A percentile compares a stretch with the other conserved stretches of the same genome.
These are phyloP conservation scores for Pycnonotus jocosus DNA, from an alignment of 2,113 vertebrate species.

Conservation along the genomic window DNA sequence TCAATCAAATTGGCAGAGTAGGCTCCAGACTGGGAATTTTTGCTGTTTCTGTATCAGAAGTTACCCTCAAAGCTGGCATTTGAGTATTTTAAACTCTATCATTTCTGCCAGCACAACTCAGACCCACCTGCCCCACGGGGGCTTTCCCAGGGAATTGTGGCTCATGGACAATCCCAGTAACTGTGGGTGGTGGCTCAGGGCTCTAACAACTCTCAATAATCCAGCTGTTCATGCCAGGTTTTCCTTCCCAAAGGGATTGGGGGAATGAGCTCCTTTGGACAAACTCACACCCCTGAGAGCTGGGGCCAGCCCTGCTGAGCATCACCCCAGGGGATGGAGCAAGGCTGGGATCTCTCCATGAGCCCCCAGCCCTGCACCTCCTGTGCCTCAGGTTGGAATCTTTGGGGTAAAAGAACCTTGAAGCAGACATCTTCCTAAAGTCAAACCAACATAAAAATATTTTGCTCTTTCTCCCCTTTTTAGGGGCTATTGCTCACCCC, in stretches of 20 bases:
- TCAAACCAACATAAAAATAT: not conserved
- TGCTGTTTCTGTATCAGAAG: accelerated
- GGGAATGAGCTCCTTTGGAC: not conserved
- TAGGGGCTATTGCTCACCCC: not conserved
- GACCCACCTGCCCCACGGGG: accelerated
- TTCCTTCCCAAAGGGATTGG: accelerated
- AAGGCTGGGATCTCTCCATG: not conserved
- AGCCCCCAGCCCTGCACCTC: not conserved
- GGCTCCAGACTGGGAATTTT: not conserved
- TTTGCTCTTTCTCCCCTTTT: not conserved
- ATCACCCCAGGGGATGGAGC: not conserved
- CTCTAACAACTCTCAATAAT: accelerated
- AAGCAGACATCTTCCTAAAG: not conserved
- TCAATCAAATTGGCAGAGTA: not conserved
- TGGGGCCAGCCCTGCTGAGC: not conserved
- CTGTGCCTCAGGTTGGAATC: not conserved
- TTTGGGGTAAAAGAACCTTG: not conserved
- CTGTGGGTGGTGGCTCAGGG: accelerated
- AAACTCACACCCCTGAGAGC: accelerated
- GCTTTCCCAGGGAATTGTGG: accelerated
- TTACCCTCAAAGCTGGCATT: too few species aligned
- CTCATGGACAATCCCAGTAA: accelerated
- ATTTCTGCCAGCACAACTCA: not conserved
- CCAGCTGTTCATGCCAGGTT: accelerated
- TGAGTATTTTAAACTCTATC: accelerated